phyloP scores from a whole-genome alignment of 2,113 vertebrate species.

The Nyctereutes procyonoides region DNA sequence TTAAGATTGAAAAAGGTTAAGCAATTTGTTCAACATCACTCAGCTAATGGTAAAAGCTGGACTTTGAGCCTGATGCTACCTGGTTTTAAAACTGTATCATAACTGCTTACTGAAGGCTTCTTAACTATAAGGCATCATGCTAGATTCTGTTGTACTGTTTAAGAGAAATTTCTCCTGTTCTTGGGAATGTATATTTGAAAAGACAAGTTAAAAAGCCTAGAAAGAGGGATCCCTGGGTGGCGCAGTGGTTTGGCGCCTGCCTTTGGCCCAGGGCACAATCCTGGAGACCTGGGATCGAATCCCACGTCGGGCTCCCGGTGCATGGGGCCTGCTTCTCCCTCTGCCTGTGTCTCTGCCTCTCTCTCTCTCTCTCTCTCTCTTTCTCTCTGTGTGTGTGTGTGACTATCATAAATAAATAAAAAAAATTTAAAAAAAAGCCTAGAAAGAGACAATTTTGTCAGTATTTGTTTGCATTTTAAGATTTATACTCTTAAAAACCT shows the following conservation, averaged over 20 bases:
- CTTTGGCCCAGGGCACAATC: too few relatives aligned
- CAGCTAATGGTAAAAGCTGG: not conserved
- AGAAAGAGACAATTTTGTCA: not conserved
- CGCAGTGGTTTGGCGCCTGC: too few relatives aligned
- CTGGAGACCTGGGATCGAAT: too few relatives aligned
- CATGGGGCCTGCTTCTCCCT: too few relatives aligned
- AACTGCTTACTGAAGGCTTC: not conserved
- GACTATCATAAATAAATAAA: too few relatives aligned
- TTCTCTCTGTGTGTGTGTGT: too few relatives aligned
- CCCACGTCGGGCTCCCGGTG: too few relatives aligned
- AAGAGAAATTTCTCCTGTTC: not conserved
- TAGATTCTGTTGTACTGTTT: not conserved
- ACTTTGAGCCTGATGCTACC: not conserved
- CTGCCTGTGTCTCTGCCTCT: too few relatives aligned
- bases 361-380: too few relatives aligned
- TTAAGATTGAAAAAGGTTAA: not conserved
- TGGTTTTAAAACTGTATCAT: not conserved
- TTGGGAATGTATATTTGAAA: not conserved
- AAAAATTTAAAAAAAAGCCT: too few relatives aligned
- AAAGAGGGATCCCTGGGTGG: too few relatives aligned
- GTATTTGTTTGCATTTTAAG: not conserved
- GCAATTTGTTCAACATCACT: not conserved
- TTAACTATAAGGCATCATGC: not conserved
- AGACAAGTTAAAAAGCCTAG: not conserved
- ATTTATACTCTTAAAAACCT: not conserved